These are phyloP conservation scores for Daphoenositta chrysoptera DNA, from an alignment of 2,113 vertebrate genomes.

Conservation along the genomic window DNA sequence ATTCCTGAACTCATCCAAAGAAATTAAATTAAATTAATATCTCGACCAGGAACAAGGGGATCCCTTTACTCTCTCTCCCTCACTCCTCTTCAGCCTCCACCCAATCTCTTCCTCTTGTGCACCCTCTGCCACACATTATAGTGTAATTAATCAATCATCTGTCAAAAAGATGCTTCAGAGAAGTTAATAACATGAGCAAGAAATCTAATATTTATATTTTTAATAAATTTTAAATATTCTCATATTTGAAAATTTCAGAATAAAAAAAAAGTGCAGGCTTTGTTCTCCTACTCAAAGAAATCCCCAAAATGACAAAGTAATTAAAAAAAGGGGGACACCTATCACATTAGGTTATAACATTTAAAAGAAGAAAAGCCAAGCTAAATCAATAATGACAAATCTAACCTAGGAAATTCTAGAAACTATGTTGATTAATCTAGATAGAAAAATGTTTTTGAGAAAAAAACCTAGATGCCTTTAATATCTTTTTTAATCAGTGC, in stretches of 20 bases:
- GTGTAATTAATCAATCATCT: background rate
- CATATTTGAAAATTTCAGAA: background rate
- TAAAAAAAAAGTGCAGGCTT: background rate
- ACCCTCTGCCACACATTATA: background rate
- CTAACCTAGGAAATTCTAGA: background rate
- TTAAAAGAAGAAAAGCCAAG: background rate
- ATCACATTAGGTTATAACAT: background rate
- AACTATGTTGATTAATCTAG: background rate
- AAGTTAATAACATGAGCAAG: background rate
- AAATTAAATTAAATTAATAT: background rate
- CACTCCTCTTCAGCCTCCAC: fast-evolving
- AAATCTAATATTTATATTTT: background rate
- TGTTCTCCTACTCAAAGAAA: background rate
- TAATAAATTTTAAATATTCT: background rate
- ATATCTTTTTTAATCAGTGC: background rate
- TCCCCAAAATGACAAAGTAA: background rate
- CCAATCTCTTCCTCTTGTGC: background rate
- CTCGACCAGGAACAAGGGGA: background rate
- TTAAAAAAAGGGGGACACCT: background rate
- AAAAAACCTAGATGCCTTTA: background rate
- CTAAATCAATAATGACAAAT: background rate
- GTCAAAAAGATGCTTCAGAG: background rate
- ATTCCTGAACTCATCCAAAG: background rate
- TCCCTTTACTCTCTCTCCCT: background rate
- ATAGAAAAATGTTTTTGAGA: fast-evolving